Percentiles rank a stretch among this genome's conserved stretches.
phyloP scores from a whole-genome alignment of 2,113 vertebrate genomes.

The Lepisosteus oculatus region DNA sequence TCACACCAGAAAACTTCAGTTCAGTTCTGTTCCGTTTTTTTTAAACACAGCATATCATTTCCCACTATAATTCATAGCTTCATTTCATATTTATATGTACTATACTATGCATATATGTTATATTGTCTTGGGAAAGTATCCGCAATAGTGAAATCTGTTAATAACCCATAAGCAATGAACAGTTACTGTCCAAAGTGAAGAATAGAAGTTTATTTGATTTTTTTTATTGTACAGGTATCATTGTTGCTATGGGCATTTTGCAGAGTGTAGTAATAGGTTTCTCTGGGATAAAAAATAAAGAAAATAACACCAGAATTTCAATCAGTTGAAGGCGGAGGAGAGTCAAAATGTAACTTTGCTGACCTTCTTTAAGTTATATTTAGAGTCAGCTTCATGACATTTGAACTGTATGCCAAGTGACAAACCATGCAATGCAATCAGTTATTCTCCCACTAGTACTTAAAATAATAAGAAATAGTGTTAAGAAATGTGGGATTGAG shows the following conservation, averaged over 20 bases:
- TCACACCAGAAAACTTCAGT: no score
- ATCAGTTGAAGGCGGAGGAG: neutral
- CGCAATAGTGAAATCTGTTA: neutral
- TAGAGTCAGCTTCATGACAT: neutral
- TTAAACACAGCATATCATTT: no score
- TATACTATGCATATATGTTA: neutral
- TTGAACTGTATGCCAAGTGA: neutral
- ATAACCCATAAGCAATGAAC: neutral
- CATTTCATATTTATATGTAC: neutral
- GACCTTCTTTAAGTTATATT: neutral
- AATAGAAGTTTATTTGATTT: neutral
- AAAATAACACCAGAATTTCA: neutral
- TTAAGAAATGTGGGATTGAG: neutral
- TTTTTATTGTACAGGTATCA: neutral
- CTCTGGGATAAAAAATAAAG: slow-evolving; percentile 8
- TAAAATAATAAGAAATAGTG: no score
- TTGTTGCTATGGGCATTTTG: neutral
- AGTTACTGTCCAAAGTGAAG: neutral
- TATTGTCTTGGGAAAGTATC: neutral
- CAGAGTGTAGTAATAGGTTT: slow-evolving; percentile 8
- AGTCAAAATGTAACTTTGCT: neutral
- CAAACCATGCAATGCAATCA: slow-evolving; percentile 3
- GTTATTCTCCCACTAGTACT: neutral
- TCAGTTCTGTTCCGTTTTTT: no score
- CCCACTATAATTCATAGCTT: no score